Percentiles rank a stretch among this genome's conserved stretches.
Conservation (phyloP, 2,113 vertebrate genomes). For the Platichthys flesus region DNA sequence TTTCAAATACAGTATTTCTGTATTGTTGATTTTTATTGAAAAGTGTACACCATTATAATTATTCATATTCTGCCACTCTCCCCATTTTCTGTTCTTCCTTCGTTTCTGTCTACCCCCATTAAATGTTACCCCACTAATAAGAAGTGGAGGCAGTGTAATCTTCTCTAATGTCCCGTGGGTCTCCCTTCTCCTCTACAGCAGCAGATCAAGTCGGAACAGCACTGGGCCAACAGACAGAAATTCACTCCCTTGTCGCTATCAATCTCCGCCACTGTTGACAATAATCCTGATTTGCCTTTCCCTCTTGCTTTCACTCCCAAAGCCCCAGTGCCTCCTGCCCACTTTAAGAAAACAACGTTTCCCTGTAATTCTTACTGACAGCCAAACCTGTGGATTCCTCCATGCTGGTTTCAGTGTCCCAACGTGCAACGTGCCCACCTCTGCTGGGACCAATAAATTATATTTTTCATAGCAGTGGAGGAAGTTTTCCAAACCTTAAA, state of each 20-base stretch:
- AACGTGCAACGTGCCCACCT: not conserved
- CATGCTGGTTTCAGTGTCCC: conserved; percentile 1
- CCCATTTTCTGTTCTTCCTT: not conserved
- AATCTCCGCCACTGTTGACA: conserved; percentile 75
- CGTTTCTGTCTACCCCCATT: conserved; percentile 40
- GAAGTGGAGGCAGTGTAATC: conserved; percentile 74
- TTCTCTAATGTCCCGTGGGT: conserved; percentile 68
- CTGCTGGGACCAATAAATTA: not conserved
- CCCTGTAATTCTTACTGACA: conserved; percentile 69
- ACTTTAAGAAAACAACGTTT: conserved; percentile 69
- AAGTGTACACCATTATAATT: conserved; percentile 27
- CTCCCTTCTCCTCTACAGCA: conserved; percentile 59
- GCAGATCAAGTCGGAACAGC: conserved; percentile 71
- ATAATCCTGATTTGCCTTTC: conserved; percentile 78
- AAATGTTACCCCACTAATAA: conserved; percentile 66
- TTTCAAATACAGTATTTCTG: conserved; percentile 37
- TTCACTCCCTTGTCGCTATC: conserved; percentile 78
- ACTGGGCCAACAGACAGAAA: conserved; percentile 74
- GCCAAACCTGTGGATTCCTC: conserved; percentile 56
- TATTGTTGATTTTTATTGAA: conserved; percentile 43
- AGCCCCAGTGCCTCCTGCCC: conserved; percentile 57
- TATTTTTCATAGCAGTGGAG: not conserved
- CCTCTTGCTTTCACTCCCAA: conserved; percentile 66
- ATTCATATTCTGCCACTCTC: conserved; percentile 36
- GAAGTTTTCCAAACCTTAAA: not conserved